Evolutionary conservation across 2,888 invertebrate genomes (phyloP).

Genomic region (Mesochorus sp.): DNA sequence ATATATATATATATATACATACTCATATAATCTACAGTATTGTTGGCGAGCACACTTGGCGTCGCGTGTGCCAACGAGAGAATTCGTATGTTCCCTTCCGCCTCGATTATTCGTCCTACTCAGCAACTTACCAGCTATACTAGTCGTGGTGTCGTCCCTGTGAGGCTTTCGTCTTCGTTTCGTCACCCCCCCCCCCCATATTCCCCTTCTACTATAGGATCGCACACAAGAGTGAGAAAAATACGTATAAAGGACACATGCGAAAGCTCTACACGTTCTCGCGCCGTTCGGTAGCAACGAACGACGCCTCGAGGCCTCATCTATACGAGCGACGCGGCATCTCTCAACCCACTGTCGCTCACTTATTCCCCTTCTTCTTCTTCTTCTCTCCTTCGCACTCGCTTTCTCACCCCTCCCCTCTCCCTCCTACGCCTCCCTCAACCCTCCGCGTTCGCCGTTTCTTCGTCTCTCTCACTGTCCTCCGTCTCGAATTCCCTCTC

Average conservation of each 20-base stretch:
- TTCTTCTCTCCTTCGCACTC: not conserved
- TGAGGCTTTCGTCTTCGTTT: slow-evolving; percentile 58
- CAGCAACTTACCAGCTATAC: slow-evolving; percentile 58
- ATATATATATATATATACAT: not conserved
- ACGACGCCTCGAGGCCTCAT: slow-evolving; percentile 78
- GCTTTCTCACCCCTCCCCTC: not conserved
- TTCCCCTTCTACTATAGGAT: slow-evolving; percentile 54
- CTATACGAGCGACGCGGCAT: slow-evolving; percentile 75
- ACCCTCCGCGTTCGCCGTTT: too few species aligned
- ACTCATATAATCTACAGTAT: slow-evolving; percentile 23
- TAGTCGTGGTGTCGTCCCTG: slow-evolving; percentile 56
- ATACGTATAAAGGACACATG: slow-evolving; percentile 40
- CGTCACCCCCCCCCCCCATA: slow-evolving; percentile 31
- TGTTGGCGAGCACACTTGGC: slow-evolving; percentile 75
- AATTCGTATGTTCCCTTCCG: slow-evolving; percentile 58
- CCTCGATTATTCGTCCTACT: slow-evolving; percentile 49
- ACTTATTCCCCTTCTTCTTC: not conserved
- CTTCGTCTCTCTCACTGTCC: slow-evolving; percentile 8
- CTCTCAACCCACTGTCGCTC: slow-evolving; percentile 42
- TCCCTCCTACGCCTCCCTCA: too few species aligned
- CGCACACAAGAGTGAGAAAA: slow-evolving; percentile 44
- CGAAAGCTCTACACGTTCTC: slow-evolving; percentile 52
- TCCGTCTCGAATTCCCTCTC: not conserved
- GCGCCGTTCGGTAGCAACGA: slow-evolving; percentile 66
- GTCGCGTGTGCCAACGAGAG: slow-evolving; percentile 80